Base-by-base conservation (phyloP, 1,140 invertebrate genomes). In the Leptinotarsa defecta region DNA sequence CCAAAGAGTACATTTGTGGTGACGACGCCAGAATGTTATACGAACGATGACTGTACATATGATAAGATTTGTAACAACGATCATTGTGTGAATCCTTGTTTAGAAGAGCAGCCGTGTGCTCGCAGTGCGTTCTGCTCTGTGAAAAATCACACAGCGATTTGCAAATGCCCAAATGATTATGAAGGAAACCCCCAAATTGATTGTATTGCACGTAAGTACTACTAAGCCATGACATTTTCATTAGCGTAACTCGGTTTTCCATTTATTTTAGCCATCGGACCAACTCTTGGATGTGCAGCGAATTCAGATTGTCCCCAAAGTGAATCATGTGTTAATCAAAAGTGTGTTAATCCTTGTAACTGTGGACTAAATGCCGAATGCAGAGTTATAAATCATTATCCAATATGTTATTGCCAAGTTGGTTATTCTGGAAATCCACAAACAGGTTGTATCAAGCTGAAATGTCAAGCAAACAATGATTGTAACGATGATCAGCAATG, bases 341-440 rank as follows among this genome's bases (percentile, higher is more conserved):
- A 89, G 11, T 96, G 95, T 83, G 89, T 92, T 5, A 93, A 90
- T 83, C 95, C 95, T 1, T 96, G 95, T 79, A 92, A 94, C 74
- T 96, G 95, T 82, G 95, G 95, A 61, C 86, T 89, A 1, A 92
- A 96, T 82, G 91, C 94, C 3, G 91, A 94, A 78, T 97, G 95
- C 84, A 87, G 87, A 73, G 93, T 96, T 1, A 86, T 89, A 65
- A 91, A 94, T 84, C 95, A 96, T 82, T 93, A 94, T 86, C 93
- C 94, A 48, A 90, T 92, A 6, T 96, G 95, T 82, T 90, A 88
- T 77, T 96, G 95, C 83, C 86, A 90, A 80, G 89, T 91, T 19
- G 93, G 93, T 64, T 94, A 90, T 83, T 94, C 93, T 27, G 94
- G 94, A 81, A 95, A 95, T 86, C 92, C 94, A 19, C 94, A 95